Evolutionary conservation across 2,888 invertebrate genomes (phyloP), one percentile per base, ranked within the genome.

Genomic region (Rhingia rostrata): DNA sequence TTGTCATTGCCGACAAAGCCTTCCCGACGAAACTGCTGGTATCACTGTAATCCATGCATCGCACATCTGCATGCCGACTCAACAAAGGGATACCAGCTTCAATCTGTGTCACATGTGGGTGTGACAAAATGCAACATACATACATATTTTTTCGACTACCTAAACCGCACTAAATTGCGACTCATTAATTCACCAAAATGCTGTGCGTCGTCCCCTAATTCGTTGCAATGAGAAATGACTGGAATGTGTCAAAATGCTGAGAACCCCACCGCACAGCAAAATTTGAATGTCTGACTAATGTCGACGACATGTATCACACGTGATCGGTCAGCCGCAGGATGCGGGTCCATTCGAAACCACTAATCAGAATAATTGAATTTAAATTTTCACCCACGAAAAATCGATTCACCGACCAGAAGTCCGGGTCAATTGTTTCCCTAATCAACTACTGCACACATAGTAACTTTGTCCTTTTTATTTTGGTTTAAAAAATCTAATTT

Each of bases 291-390:
- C 58, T 61, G 80, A 70, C 80, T 80, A 74, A 84, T 80, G 80
- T 56, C 84, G 75, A 75, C 80, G 84, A 80, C 84, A 75, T 84
- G 80, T 80, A 80, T 84, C 80, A 84, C 84, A 84, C 84, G 84
- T 84, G 84, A 84, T 84, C 84, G 84, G 80, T 84, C 67, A 80
- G 80, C 84, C 84, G 61, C 84, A 84, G 80, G 74, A 84, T 84
- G 84, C 84, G 84, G 84, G 84, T 70, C 74, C 74, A 80, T 70
- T 84, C 64, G 80, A 75, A 84, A 80, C 84, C 84, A 84, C 84
- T 84, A 84, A 84, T 84, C 84, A 84, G 80, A 80, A 84, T 84
- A 84, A 84, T 84, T 84, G 84, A 84, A 84, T 84, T 84, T 84
- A 80, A 84, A 84, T 84, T 84, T 75, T 72, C 74, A 70, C 66